phyloP scores from a whole-genome alignment of 2,113 vertebrate species.

The Cyrtonyx montezumae region DNA sequence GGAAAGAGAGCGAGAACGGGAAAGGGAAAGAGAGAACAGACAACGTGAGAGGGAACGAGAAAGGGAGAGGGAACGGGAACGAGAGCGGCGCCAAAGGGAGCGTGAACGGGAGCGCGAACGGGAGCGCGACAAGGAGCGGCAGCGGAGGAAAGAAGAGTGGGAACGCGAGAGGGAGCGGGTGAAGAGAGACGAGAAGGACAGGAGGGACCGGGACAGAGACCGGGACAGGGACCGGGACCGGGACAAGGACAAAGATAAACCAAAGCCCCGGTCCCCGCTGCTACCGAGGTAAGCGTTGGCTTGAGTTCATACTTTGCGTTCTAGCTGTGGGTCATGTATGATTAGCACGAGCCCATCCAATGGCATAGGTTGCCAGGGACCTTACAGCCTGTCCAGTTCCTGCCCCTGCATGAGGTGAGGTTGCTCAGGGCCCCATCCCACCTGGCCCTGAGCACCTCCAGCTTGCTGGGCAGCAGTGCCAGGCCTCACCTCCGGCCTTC shows the following conservation, averaged over 20 bases:
- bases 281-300: conserved; percentile 81
- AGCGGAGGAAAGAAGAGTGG: conserved; percentile 87
- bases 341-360: not conserved
- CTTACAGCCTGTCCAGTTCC: not conserved
- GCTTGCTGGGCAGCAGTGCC: not conserved
- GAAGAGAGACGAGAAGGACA: conserved; percentile 82
- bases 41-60: conserved; percentile 89
- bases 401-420: not conserved
- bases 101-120: conserved; percentile 91
- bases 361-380: not conserved
- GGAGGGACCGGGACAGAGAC: conserved; percentile 72
- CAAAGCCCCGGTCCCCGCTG: conserved; percentile 88
- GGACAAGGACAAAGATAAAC: conserved; percentile 92
- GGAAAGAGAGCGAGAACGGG: conserved; percentile 89
- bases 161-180: conserved; percentile 76
- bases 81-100: conserved; percentile 89
- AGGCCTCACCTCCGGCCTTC: not conserved
- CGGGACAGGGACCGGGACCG: conserved; percentile 85
- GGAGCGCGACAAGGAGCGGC: conserved; percentile 92
- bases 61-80: conserved; percentile 88
- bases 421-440: not conserved
- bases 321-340: not conserved
- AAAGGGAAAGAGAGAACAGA: conserved; percentile 87
- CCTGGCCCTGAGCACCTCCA: not conserved
- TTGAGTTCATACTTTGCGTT: fast-evolving